Evolutionary conservation across 2,113 vertebrate genomes (phyloP).

Genomic region (Cryptoleucopteryx plumbea): DNA sequence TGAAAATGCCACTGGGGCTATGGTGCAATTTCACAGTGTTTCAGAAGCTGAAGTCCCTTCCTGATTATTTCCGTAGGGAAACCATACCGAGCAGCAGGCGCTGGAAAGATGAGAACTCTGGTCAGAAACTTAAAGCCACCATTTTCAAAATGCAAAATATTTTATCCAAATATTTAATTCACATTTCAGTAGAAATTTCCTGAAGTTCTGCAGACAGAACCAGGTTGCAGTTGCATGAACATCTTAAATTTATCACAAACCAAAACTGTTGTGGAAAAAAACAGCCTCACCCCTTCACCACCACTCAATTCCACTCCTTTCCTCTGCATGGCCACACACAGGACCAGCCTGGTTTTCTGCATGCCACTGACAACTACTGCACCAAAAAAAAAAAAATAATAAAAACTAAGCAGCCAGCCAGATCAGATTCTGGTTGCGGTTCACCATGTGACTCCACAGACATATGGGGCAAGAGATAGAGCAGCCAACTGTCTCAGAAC

Average conservation of each 20-base stretch:
- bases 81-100: not conserved
- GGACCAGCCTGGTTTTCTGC: not conserved
- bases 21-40: not conserved
- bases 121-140: not conserved
- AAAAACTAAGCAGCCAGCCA: not conserved
- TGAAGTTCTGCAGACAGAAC: not conserved
- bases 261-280: not conserved
- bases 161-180: not conserved
- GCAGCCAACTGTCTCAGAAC: not conserved
- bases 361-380: not conserved
- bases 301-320: not conserved
- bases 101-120: not conserved
- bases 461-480: constrained; percentile 24
- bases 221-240: not conserved
- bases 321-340: not conserved
- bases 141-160: not conserved
- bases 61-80: not conserved
- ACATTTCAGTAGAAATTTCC: not conserved
- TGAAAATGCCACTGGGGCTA: not conserved
- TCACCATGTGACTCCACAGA: not conserved
- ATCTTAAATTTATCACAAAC: not conserved
- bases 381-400: not conserved
- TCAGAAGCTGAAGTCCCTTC: not conserved
- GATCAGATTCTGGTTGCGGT: not conserved
- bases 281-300: not conserved